Evolutionary conservation across 2,888 invertebrate species (phyloP).

Genomic region (Lingula anatina): DNA sequence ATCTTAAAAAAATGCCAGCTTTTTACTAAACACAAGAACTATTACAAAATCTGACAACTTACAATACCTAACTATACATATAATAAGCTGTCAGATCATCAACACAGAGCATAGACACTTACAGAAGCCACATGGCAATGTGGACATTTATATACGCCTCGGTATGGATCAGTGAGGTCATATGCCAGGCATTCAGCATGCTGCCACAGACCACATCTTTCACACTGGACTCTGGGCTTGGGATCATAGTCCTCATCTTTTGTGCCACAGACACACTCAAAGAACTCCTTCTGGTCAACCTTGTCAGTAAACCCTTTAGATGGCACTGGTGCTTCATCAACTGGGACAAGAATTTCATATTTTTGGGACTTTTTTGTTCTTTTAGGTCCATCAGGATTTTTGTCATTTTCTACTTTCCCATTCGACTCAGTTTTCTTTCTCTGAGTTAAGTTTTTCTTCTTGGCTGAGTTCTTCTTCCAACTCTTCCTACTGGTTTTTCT

Average conservation of each 20-base stretch:
- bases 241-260: conserved; percentile 9
- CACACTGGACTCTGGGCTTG: conserved; percentile 56
- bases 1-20: too few relatives aligned
- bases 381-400: too few relatives aligned
- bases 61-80: too few relatives aligned
- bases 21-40: too few relatives aligned
- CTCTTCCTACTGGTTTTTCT: conserved; percentile 7
- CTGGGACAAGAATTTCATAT: neutral
- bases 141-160: conserved; percentile 60
- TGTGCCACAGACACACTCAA: conserved; percentile 55
- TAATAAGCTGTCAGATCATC: too few relatives aligned
- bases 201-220: conserved; percentile 60
- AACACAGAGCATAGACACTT: too few relatives aligned
- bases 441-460: neutral
- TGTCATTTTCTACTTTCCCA: too few relatives aligned
- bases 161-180: conserved; percentile 37
- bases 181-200: conserved; percentile 63
- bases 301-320: conserved; percentile 5
- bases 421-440: conserved; percentile 5
- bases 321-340: neutral
- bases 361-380: neutral
- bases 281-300: conserved; percentile 15
- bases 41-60: too few relatives aligned
- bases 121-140: conserved; percentile 60
- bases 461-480: conserved; percentile 6